phyloP scores from a whole-genome alignment of 1,140 invertebrate genomes.

The Latrodectus geometricus region DNA sequence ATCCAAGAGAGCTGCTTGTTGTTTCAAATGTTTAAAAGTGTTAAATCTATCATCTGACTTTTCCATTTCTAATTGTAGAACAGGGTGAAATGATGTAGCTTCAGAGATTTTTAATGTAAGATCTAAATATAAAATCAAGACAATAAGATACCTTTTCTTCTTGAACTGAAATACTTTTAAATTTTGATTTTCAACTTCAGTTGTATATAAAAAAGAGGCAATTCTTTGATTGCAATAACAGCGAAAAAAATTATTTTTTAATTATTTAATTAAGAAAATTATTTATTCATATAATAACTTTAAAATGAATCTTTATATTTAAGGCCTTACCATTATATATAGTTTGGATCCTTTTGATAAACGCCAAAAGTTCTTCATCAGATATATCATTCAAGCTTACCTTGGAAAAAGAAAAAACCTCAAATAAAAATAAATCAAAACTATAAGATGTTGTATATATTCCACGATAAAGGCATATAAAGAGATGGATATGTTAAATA shows the following conservation, averaged over 20 bases:
- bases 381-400: conserved; percentile 9
- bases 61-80: conserved; percentile 72
- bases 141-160: neutral
- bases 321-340: conserved; percentile 16
- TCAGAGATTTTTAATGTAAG: neutral
- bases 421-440: conserved; percentile 4
- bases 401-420: conserved; percentile 2
- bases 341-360: conserved; percentile 16
- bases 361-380: conserved; percentile 27
- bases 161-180: neutral
- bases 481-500: no score
- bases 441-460: no score
- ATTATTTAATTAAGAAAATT: no score
- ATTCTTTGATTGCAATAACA: no score
- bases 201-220: no score
- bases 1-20: conserved; percentile 78
- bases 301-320: no score
- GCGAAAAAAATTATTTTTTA: no score
- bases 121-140: neutral
- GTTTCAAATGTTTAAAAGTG: conserved; percentile 78
- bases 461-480: no score
- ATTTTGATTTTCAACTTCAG: neutral
- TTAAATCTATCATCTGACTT: conserved; percentile 75
- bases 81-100: conserved; percentile 63
- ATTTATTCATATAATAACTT: no score